Conservation (phyloP, 2,113 vertebrate species). For the Melanocharis versteri region DNA sequence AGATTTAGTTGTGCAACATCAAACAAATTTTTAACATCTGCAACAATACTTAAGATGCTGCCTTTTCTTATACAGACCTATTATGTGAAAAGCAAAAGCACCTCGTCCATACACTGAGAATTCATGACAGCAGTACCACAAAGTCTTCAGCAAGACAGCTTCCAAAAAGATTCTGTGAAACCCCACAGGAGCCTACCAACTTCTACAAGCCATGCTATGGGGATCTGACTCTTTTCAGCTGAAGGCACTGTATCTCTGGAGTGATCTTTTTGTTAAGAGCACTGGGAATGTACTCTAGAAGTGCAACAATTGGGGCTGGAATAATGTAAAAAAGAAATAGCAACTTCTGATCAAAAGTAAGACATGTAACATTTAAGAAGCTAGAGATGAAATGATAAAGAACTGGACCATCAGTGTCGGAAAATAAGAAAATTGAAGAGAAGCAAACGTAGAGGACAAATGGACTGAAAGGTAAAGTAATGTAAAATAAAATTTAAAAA, state of each 20-base stretch:
- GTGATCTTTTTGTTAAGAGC: constrained; percentile 75
- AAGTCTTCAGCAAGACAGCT: constrained; percentile 43
- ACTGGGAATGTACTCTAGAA: constrained; percentile 65
- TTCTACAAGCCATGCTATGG: constrained; percentile 48
- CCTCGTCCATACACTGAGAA: constrained; percentile 49
- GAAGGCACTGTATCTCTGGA: constrained; percentile 65
- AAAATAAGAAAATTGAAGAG: constrained; percentile 58
- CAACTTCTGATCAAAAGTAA: constrained; percentile 58
- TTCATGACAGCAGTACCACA: constrained; percentile 39
- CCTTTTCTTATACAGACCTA: background rate
- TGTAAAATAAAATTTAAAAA: background rate
- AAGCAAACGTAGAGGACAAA: background rate
- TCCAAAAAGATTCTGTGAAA: constrained; percentile 68
- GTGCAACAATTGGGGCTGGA: constrained; percentile 64
- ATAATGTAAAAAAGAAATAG: constrained; percentile 70
- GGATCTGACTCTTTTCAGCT: constrained; percentile 65
- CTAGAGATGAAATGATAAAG: constrained; percentile 56
- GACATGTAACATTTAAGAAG: constrained; percentile 48
- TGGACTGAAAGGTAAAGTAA: constrained; percentile 42
- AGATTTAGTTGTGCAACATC: background rate
- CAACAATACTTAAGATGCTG: background rate
- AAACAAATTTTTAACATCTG: constrained; percentile 7
- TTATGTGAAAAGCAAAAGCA: constrained; percentile 36
- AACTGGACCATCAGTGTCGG: constrained; percentile 17
- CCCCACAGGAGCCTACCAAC: constrained; percentile 55